Percentiles rank a stretch among this genome's conserved stretches.
Conservation (phyloP, 2,888 invertebrate species). For the Lymantria dispar region DNA sequence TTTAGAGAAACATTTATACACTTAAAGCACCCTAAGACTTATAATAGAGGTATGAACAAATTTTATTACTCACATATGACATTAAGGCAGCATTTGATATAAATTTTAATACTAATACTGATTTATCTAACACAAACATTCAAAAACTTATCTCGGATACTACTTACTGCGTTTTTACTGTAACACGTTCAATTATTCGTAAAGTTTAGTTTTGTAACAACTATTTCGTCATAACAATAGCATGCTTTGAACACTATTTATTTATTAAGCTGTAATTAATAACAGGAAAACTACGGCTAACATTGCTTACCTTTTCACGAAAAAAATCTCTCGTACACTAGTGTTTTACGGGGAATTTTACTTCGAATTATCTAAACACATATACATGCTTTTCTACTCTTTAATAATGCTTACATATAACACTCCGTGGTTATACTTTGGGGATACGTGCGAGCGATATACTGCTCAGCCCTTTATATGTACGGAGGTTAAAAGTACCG, state of each 20-base stretch:
- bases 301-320: slow-evolving; percentile 63
- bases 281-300: slow-evolving; percentile 55
- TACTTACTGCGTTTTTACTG: no score
- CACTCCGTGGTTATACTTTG: slow-evolving; percentile 57
- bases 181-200: no score
- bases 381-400: slow-evolving; percentile 70
- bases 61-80: no score
- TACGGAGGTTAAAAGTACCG: slow-evolving; percentile 47
- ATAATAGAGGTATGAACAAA: no score
- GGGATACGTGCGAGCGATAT: slow-evolving; percentile 47
- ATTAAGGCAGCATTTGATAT: no score
- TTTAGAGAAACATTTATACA: no score
- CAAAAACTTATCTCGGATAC: no score
- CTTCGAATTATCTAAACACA: slow-evolving; percentile 64
- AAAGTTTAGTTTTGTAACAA: no score
- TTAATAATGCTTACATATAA: slow-evolving; percentile 73
- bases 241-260: slow-evolving; percentile 37
- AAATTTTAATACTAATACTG: no score
- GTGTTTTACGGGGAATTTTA: slow-evolving; percentile 43
- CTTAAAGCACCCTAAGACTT: no score
- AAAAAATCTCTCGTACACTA: slow-evolving; percentile 61
- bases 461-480: slow-evolving; percentile 40
- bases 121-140: no score
- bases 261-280: slow-evolving; percentile 25
- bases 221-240: not conserved